Evolutionary conservation across 2,888 invertebrate genomes (phyloP), one percentile per base, ranked within the genome.

Genomic region (Octonoba sinensis): DNA sequence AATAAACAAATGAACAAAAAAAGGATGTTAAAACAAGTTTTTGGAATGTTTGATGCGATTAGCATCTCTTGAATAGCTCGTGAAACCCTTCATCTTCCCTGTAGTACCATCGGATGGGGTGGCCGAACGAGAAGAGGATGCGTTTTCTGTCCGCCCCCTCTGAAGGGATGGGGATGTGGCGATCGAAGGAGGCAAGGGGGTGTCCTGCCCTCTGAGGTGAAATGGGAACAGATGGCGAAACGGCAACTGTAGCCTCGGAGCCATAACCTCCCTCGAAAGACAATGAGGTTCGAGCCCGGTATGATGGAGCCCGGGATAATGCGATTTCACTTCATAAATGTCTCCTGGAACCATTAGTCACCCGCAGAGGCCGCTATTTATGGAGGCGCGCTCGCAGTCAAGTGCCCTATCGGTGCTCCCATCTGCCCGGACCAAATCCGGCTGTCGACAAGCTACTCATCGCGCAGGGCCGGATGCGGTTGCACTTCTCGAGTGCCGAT

Each of bases 291-390:
- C 79, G 64, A 73, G 64, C 69, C 74, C 74, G 54, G 73, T 8
- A 73, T 81, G 74, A 82, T 82, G 74, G 81, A 82, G 81, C 74
- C 75, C 81, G 69, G 51, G 81, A 75, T 82, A 82, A 82, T 82
- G 67, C 76, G 76, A 82, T 82, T 82, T 76, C 62, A 82, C 82
- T 82, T 77, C 82, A 82, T 82, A 82, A 82, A 82, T 67, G 72
- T 72, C 82, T 74, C 72, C 76, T 62, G 44, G 27, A 54, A 64
- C 75, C 71, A 77, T 82, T 82, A 82, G 76, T 82, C 82, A 82
- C 75, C 74, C 69, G 27, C 78, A 78, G 66, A 59, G 46, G 72
- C 66, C 65, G 56, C 66, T 72, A 65, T 66, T 72, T 78, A 71
- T 54, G 64, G 47, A 57, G 20, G 69, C 73, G 64, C 75, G 70